A percentile compares a stretch with the other conserved stretches of the same genome.
phyloP scores from a whole-genome alignment of 92 coral and sea anemone genomes.

The Paragorgia papillata region DNA sequence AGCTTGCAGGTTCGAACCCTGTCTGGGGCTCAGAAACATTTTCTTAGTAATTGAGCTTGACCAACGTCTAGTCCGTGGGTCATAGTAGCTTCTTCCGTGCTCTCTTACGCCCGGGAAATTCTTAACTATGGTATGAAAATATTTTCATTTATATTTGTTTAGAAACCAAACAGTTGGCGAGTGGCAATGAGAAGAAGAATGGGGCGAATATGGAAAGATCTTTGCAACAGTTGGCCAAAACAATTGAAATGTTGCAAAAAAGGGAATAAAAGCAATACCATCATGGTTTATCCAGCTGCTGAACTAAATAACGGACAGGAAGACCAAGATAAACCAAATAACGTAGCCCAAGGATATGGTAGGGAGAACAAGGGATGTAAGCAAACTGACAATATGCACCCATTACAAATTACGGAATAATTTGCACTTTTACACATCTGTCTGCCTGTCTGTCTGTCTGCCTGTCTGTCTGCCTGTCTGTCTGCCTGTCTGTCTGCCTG shows the following conservation, averaged over 20 bases:
- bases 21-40: too few relatives aligned
- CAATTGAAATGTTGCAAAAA: not conserved
- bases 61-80: too few relatives aligned
- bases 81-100: too few relatives aligned
- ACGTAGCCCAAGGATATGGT: not conserved
- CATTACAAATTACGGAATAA: conserved; percentile 12
- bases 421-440: too few relatives aligned
- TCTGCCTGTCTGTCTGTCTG: too few relatives aligned
- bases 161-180: conserved; percentile 18
- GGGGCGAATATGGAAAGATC: conserved; percentile 21
- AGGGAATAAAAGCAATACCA: not conserved
- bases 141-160: not conserved
- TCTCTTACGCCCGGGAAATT: too few relatives aligned
- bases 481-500: too few relatives aligned
- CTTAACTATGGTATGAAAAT: too few relatives aligned
- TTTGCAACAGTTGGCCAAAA: not conserved
- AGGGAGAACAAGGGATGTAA: conserved; percentile 18
- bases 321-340: not conserved
- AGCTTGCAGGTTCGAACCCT: too few relatives aligned
- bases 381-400: not conserved
- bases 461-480: too few relatives aligned
- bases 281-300: not conserved
- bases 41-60: too few relatives aligned
- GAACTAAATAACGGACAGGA: not conserved
- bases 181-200: conserved; percentile 7